phyloP scores from a whole-genome alignment of 2,113 vertebrate genomes.

The Gorsachius goisagi region DNA sequence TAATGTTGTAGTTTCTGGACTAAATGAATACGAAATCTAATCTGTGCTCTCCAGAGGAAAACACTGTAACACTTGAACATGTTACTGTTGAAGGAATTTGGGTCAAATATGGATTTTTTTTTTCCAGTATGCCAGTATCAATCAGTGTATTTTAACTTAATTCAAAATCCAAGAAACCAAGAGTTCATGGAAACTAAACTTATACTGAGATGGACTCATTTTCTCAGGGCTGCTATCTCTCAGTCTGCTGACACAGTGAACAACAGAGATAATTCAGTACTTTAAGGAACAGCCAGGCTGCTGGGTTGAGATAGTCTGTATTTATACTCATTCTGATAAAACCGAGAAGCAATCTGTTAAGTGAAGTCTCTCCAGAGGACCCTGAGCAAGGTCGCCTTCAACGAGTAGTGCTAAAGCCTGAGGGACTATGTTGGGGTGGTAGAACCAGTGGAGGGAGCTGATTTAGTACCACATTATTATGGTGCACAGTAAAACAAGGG shows the following conservation, averaged over 20 bases:
- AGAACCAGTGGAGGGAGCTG: background rate
- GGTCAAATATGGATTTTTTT: conserved; percentile 32
- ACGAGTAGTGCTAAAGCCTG: background rate
- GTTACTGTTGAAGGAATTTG: background rate
- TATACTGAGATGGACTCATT: background rate
- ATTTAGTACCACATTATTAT: background rate
- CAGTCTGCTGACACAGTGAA: background rate
- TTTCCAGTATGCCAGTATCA: conserved; percentile 21
- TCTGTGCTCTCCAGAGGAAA: conserved; percentile 18
- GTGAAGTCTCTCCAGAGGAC: background rate
- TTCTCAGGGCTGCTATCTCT: background rate
- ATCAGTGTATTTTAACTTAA: conserved; percentile 52
- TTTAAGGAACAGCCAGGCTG: background rate
- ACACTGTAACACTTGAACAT: background rate
- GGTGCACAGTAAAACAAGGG: background rate
- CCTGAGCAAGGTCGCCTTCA: background rate
- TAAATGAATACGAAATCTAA: conserved; percentile 26
- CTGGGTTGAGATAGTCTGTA: background rate
- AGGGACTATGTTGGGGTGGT: background rate
- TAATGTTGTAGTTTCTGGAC: conserved; percentile 1
- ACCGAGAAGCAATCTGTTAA: background rate
- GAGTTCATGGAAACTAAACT: background rate
- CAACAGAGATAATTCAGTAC: background rate
- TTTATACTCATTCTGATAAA: conserved; percentile 12
- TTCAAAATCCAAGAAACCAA: conserved; percentile 1